Percentiles rank a stretch among this genome's conserved stretches.
phyloP scores from a whole-genome alignment of 2,888 invertebrate genomes.

The Crossocerus cetratus region DNA sequence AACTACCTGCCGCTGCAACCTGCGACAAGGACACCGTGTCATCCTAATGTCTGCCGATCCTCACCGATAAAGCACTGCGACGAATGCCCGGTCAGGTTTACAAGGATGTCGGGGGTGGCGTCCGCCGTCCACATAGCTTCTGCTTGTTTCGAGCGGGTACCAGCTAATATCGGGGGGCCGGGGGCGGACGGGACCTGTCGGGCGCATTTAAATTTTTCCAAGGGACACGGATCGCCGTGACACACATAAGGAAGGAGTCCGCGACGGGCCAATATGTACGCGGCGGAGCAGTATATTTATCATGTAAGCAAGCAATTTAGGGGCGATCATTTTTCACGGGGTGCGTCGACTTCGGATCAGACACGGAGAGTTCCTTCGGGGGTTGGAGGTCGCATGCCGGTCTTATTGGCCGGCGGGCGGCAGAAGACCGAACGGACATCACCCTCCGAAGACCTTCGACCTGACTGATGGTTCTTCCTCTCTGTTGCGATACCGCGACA shows the following conservation, averaged over 20 bases:
- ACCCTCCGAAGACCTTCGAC: constrained; percentile 62
- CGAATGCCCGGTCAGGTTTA: neutral
- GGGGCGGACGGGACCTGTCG: neutral
- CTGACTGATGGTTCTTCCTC: constrained; percentile 73
- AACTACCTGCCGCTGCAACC: neutral
- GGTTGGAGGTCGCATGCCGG: constrained; percentile 45
- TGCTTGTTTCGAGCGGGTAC: neutral
- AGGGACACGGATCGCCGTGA: constrained; percentile 23
- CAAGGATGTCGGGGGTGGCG: neutral
- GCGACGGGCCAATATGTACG: constrained; percentile 50
- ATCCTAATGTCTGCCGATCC: neutral
- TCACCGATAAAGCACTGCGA: neutral
- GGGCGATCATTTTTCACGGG: constrained; percentile 76
- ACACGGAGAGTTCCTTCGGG: constrained; percentile 49
- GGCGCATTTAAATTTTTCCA: constrained; percentile 26
- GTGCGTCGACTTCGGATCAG: constrained; percentile 68
- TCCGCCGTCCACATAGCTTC: neutral
- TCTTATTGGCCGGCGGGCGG: constrained; percentile 75
- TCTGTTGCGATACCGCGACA: constrained; percentile 47
- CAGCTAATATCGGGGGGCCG: neutral
- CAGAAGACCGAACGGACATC: constrained; percentile 74
- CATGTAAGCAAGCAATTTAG: constrained; percentile 77
- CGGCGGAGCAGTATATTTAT: constrained; percentile 72
- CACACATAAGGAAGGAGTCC: constrained; percentile 26
- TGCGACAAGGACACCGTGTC: neutral